phyloP scores from a whole-genome alignment of 1,140 invertebrate species.

The Bombus confusus region DNA sequence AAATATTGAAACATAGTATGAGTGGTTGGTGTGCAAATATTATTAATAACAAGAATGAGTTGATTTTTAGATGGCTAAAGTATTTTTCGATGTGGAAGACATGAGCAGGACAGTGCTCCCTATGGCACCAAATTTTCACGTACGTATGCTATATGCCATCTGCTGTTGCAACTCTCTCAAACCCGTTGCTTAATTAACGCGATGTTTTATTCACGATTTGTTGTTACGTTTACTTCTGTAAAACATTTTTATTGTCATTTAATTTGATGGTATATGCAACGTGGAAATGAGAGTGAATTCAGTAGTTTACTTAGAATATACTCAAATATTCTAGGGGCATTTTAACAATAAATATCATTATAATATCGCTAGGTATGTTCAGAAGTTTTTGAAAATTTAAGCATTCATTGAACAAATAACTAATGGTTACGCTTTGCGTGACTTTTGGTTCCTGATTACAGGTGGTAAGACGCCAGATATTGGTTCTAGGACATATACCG shows the following conservation, averaged over 20 bases:
- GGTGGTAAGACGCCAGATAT: conserved; percentile 99
- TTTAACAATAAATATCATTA: conserved; percentile 68
- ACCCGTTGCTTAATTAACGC: conserved; percentile 34
- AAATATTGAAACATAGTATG: conserved; percentile 76
- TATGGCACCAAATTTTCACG: conserved; percentile 76
- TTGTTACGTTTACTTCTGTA: not conserved
- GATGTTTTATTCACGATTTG: not conserved
- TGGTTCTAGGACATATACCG: conserved; percentile 95
- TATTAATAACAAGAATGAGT: conserved; percentile 84
- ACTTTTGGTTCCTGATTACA: conserved; percentile 86
- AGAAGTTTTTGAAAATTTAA: conserved; percentile 66
- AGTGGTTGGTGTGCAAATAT: conserved; percentile 81
- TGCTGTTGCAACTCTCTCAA: conserved; percentile 77
- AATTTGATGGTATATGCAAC: conserved; percentile 50
- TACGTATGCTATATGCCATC: conserved; percentile 80
- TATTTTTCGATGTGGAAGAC: conserved; percentile 80
- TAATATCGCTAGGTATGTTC: conserved; percentile 70
- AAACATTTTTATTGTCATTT: conserved; percentile 15
- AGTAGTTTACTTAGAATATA: conserved; percentile 78
- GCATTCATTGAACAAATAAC: conserved; percentile 63
- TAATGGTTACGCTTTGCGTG: conserved; percentile 82
- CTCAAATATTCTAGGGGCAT: conserved; percentile 75
- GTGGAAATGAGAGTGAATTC: conserved; percentile 74
- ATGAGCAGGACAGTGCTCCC: conserved; percentile 80
- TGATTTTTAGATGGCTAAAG: conserved; percentile 84